These are phyloP conservation scores for Dysmachus trigonus DNA, from an alignment of 2,888 invertebrate genomes.

Conservation along the genomic window DNA sequence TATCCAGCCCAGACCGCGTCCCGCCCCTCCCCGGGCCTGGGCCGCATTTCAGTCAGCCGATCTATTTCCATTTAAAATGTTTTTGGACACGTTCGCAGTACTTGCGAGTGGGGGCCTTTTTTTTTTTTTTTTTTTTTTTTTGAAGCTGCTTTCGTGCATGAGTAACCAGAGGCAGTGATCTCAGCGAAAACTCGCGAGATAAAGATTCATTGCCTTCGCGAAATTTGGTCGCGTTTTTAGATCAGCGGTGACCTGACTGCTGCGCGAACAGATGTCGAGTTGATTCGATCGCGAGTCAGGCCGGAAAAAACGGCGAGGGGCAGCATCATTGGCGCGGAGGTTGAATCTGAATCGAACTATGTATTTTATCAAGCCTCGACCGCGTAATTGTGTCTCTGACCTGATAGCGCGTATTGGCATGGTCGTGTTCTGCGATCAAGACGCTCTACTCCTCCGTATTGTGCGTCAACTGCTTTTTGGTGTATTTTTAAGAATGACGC, in stretches of 20 bases:
- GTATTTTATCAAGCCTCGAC: neutral
- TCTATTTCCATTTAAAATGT: slow-evolving; percentile 1
- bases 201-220: neutral
- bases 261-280: neutral
- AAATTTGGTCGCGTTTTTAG: neutral
- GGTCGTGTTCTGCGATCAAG: neutral
- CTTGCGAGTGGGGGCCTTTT: neutral
- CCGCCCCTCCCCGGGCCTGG: neutral
- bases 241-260: neutral
- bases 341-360: neutral
- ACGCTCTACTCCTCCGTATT: too few species aligned
- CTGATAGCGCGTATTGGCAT: neutral
- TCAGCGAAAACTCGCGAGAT: neutral
- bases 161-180: neutral
- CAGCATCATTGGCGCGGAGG: neutral
- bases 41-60: neutral
- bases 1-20: slow-evolving; percentile 32
- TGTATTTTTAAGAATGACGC: slow-evolving; percentile 11
- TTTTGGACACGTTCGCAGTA: neutral
- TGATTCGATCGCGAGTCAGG: neutral
- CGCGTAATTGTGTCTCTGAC: neutral
- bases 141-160: neutral
- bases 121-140: neutral
- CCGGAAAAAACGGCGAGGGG: neutral
- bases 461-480: neutral